Conservation (phyloP, 2,113 vertebrate species). For the Pelecanus crispus region DNA sequence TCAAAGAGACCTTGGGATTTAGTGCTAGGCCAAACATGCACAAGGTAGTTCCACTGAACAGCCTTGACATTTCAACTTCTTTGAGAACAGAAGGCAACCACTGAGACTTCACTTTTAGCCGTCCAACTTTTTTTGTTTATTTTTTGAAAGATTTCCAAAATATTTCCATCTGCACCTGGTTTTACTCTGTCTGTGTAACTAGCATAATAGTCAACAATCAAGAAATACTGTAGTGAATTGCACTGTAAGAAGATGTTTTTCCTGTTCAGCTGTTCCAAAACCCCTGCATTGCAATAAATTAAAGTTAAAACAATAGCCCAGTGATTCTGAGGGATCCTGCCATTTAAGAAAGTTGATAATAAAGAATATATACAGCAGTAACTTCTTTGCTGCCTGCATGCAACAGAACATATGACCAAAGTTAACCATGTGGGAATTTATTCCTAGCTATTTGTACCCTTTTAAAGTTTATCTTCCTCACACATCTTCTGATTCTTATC, state of each 20-base stretch:
- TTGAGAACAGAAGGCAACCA: neutral
- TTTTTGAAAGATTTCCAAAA: slow-evolving; percentile 4
- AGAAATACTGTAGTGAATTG: neutral
- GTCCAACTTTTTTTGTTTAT: neutral
- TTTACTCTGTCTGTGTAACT: neutral
- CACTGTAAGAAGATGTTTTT: neutral
- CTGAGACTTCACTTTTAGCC: neutral
- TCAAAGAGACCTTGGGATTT: neutral
- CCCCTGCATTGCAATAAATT: neutral
- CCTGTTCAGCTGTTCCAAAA: neutral
- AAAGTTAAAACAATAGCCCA: neutral
- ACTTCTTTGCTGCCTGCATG: neutral
- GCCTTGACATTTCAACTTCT: slow-evolving; percentile 16
- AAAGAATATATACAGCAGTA: neutral
- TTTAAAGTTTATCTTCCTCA: neutral
- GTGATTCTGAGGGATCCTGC: neutral
- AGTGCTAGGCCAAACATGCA: neutral
- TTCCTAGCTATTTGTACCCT: neutral
- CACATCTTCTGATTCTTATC: neutral
- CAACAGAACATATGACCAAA: neutral
- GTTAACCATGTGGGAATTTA: neutral
- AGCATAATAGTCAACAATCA: neutral
- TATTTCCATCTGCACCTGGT: neutral
- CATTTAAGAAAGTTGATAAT: neutral
- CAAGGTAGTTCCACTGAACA: neutral